Evolutionary conservation across 2,888 invertebrate genomes (phyloP), one percentile per base, ranked within the genome.

Genomic region (Ditula angustiorana): DNA sequence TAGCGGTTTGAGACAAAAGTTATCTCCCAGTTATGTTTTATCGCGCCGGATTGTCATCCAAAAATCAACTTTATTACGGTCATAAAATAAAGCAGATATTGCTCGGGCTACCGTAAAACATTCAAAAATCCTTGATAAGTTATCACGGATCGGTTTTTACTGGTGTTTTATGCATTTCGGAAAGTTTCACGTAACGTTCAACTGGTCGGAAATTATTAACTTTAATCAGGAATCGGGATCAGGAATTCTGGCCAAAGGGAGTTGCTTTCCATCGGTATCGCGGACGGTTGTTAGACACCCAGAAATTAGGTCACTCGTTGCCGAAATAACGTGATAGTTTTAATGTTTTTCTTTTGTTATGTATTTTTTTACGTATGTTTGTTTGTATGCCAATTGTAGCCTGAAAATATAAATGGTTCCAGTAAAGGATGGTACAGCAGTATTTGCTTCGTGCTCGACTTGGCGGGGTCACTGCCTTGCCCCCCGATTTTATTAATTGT

Each of bases 41-140:
- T 47, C 24, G 10, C 35, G 5, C 19, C 19, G 2, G 19, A 24
- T 35, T 21, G 24, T 10, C 13, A 35, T 47, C 19, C 46, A 16
- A 58, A 24, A 47, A 46, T 13, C 57, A n/a, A 10, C 55, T 55
- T 55, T 55, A 55, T 55, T 13, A 24, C 55, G 0, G 37, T 24
- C 55, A 41, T 55, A 41, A 55, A 55, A 55, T 53, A 53, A 30
- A 23, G 21, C 19, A 23, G 13, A 7, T 41, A 55, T 33, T 52
- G 55, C 24, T 16, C 23, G 16, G 16, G 24, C 41, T 11, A 16
- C 37, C 26, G 23, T 55, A 52, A 52, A 52, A 30, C 33, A 30
- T 30, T 52, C 37, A 24, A 55, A 55, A 55, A 26, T 41, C 26
- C 28, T 11, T 55, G 55, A 55, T 55, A 41, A 16, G 37, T 16